phyloP scores from a whole-genome alignment of 2,797 vertebrate species.

The Staurois parvus region DNA sequence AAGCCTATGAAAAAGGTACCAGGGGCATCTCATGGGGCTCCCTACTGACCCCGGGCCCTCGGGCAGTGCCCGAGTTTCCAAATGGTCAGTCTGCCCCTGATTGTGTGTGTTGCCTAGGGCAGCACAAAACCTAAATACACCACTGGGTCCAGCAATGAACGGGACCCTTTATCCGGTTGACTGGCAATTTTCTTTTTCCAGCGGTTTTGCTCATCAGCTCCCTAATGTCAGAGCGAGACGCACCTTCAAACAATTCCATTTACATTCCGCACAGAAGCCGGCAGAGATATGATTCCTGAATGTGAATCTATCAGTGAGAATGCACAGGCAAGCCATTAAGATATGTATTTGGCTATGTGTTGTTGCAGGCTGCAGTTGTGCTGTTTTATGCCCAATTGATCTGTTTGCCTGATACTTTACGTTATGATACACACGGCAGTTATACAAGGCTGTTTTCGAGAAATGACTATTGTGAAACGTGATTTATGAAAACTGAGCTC shows the following conservation, averaged over 20 bases:
- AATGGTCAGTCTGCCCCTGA: no score
- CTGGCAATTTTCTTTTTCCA: neutral
- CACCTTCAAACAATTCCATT: constrained; percentile 12
- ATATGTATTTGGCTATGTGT: constrained; percentile 36
- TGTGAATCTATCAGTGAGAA: constrained; percentile 29
- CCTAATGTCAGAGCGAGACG: neutral
- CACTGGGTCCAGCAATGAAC: neutral
- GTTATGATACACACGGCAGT: constrained; percentile 48
- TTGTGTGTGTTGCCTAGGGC: no score
- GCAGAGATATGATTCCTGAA: constrained; percentile 17
- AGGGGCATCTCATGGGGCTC: no score
- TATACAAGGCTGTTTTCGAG: constrained; percentile 31
- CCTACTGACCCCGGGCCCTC: no score
- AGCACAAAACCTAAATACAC: no score
- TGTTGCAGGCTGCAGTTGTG: constrained; percentile 40
- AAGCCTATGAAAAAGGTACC: no score
- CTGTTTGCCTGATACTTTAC: constrained; percentile 45
- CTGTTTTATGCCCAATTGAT: constrained; percentile 53
- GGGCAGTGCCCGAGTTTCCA: no score
- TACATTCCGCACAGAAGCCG: constrained; percentile 15
- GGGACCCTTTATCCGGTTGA: no score
- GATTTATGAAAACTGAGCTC: neutral
- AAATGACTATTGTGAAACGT: constrained; percentile 2
- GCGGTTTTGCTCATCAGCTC: neutral
- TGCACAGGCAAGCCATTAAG: constrained; percentile 6